phyloP scores from a whole-genome alignment of 2,888 invertebrate species.

The Vesta saturnalis region DNA sequence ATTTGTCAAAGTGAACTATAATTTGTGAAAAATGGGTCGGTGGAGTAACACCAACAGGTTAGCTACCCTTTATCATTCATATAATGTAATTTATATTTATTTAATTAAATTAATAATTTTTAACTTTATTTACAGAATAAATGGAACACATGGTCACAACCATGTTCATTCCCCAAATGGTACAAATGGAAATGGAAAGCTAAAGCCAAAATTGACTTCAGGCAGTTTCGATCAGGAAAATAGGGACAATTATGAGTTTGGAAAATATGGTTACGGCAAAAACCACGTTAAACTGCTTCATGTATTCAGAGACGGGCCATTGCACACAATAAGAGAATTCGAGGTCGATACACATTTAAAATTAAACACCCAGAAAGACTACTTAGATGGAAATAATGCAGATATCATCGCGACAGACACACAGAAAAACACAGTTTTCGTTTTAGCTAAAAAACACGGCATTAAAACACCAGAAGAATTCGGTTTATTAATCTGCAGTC shows the following conservation, averaged over 20 bases:
- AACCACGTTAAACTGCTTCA: conserved; percentile 78
- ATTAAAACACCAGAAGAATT: conserved; percentile 82
- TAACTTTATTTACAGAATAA: conserved; percentile 10
- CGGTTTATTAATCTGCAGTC: conserved; percentile 76
- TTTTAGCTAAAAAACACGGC: conserved; percentile 81
- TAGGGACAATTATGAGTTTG: conserved; percentile 66
- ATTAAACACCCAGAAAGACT: conserved; percentile 75
- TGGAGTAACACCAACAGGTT: conserved; percentile 28
- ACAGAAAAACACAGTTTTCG: conserved; percentile 84
- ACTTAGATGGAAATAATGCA: conserved; percentile 76
- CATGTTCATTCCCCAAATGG: neutral
- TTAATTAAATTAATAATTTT: neutral
- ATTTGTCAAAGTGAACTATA: neutral
- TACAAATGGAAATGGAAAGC: conserved; percentile 8
- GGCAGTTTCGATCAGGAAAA: conserved; percentile 31
- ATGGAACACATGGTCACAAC: conserved; percentile 4
- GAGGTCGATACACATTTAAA: conserved; percentile 79
- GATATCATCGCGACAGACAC: conserved; percentile 85
- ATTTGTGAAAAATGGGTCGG: conserved; percentile 18
- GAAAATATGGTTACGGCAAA: conserved; percentile 78
- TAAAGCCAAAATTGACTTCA: neutral
- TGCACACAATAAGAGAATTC: conserved; percentile 77
- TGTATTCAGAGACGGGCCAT: conserved; percentile 72
- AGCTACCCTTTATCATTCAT: neutral
- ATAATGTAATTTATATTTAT: neutral